Conservation (phyloP, 2,888 invertebrate species). For the Caprella mutica region DNA sequence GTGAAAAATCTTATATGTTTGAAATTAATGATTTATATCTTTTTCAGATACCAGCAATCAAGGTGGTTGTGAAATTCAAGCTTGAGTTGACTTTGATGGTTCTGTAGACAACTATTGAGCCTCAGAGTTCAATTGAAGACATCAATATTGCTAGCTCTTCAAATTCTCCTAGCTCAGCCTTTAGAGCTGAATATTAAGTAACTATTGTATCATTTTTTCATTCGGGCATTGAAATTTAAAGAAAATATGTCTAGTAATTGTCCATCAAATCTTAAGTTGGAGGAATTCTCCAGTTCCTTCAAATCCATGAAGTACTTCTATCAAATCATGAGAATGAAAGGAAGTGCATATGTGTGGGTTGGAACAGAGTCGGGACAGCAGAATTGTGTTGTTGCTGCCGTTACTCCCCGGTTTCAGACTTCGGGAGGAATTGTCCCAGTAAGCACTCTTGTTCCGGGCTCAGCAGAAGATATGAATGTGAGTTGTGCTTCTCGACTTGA, state of each 20-base stretch:
- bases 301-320: slow-evolving; percentile 26
- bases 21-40: slow-evolving; percentile 5
- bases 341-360: slow-evolving; percentile 31
- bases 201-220: neutral
- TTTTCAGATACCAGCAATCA: slow-evolving; percentile 28
- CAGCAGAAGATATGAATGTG: neutral
- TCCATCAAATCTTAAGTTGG: slow-evolving; percentile 16
- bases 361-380: slow-evolving; percentile 27
- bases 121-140: too few species aligned
- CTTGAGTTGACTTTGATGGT: slow-evolving; percentile 13
- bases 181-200: neutral
- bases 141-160: too few species aligned
- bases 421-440: neutral
- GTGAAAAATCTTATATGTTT: neutral
- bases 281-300: slow-evolving; percentile 24
- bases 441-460: neutral
- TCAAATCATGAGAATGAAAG: slow-evolving; percentile 24
- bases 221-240: slow-evolving; percentile 13
- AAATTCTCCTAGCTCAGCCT: too few species aligned
- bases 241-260: slow-evolving; percentile 26
- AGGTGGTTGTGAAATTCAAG: slow-evolving; percentile 31
- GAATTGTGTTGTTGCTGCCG: slow-evolving; percentile 19
- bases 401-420: slow-evolving; percentile 21
- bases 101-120: neutral
- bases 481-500: neutral